Base-by-base conservation (phyloP, 2,113 vertebrate genomes). In the Solea senegalensis region DNA sequence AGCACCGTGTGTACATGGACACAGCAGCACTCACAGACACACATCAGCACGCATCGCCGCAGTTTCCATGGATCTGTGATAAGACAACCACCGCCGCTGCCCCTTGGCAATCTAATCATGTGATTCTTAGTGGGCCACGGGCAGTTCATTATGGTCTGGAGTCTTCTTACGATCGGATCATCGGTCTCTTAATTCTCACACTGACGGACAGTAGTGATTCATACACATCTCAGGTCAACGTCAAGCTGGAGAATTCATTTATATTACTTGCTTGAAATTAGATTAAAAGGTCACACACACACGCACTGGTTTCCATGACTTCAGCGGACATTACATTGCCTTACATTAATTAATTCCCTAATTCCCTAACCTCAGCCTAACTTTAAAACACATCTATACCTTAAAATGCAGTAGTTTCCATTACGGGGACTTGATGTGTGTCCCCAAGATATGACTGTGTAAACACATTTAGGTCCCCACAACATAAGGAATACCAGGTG, bases 241-340 rank as follows among this genome's bases (percentile, higher is more conserved):
- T 0, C 51, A 13, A 11, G 49, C 60, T 16, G 15, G 41, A 3
- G 52, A 50, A 15, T 16, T 52, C 60, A 67, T 43, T 58, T 16
- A 63, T 16, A 64, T 51, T 45, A 48, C 15, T 12, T 69, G 73
- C 13, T 40, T 78, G 63, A 66, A 75, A 86, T 76, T 15, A 73
- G 16, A 83, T 71, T 73, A 45, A 84, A 74, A 72, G 69, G 78
- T 84, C 81, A 84, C 21, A 21, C 21, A 21, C 55, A 49, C 58
- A 74, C 51, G 2, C 34, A 34, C 34, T 34, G 34, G 34, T 34
- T 34, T 34, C 34, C 34, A 34, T 34, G 34, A 34, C 34, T 34
- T 34, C 34, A 34, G 34, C 0, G 34, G 34, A 34, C 34, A 34
- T 6, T 34, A 6, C 34, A 34, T 34, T 34, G 2, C 3, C 34